Base-by-base conservation (phyloP, 2,797 vertebrate genomes). In the Picus viridis region DNA sequence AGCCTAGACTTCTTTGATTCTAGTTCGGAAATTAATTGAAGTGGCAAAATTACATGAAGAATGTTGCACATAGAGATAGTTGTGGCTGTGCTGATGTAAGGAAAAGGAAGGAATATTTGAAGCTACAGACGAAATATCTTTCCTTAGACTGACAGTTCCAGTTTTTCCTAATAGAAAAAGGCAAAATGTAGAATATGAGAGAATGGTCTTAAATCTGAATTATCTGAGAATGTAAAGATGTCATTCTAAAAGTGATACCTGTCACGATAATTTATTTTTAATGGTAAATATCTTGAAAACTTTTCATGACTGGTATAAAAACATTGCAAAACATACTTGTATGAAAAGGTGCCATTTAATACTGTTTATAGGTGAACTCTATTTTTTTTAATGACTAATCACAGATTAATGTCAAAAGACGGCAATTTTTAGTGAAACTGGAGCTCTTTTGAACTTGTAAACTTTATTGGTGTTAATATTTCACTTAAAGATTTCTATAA, bases 381-480 rank as follows among this genome's bases (percentile, higher is more conserved):
- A 20, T 51, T 13, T 51, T 51, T 5, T 59, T 75, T 94, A 77
- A 14, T 68, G 19, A 34, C 24, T 82, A 30, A 36, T 64, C 7
- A 6, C 32, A 67, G 78, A 70, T 70, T 45, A 9, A 47, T 93
- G 85, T 89, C 16, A 30, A 32, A 41, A n/a, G 32, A 6, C 30
- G 47, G 14, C 7, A 13, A 39, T 51, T 81, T 36, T 59, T 86
- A 67, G 19, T 49, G 0, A 47, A 57, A 11, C 26, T 69, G 9
- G 7, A 72, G 6, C 22, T 58, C 20, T 78, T 69, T 47, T 79
- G 27, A 43, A 56, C 17, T 75, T 83, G 59, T 58, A 82, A 79
- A 80, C 43, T 11, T 68, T 82, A 20, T 22, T 64, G 6, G n/a
- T 84, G 47, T 83, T 92, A 77, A 26, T 91, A 68, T 61, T 92